phyloP scores from a whole-genome alignment of 2,797 vertebrate genomes.

The Heteromormyrus szaboi region DNA sequence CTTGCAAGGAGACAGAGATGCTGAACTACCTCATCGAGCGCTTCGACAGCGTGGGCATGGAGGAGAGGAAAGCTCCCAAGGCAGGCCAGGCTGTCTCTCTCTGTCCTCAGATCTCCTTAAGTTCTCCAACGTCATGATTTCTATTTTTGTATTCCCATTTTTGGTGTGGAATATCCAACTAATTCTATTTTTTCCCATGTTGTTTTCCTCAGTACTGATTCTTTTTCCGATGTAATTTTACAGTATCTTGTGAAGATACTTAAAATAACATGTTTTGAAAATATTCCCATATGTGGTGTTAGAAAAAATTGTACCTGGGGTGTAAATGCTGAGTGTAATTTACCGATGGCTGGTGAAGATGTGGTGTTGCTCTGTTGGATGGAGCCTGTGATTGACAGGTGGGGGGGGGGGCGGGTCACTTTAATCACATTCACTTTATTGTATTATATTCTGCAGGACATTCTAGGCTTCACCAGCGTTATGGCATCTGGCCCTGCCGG shows the following conservation, averaged over 20 bases:
- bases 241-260: not conserved
- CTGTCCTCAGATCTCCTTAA: not conserved
- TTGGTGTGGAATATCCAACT: not conserved
- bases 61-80: conserved; percentile 98
- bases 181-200: not conserved
- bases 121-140: not conserved
- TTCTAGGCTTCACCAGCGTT: not conserved
- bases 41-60: conserved; percentile 98
- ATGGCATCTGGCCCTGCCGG: not conserved
- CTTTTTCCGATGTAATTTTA: not conserved
- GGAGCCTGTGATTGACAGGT: not conserved
- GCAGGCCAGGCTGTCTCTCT: conserved; percentile 47
- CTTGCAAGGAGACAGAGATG: conserved; percentile 98
- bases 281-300: not conserved
- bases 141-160: not conserved
- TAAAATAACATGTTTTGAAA: not conserved
- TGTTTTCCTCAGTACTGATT: not conserved
- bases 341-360: not conserved
- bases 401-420: not conserved
- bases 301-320: not conserved
- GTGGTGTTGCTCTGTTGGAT: not conserved
- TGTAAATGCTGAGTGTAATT: not conserved
- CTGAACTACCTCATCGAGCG: conserved; percentile 99
- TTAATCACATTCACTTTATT: not conserved
- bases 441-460: not conserved